Percentiles rank a stretch among this genome's conserved stretches.
phyloP scores from a whole-genome alignment of 2,797 vertebrate genomes.

The Pangasius djambal region DNA sequence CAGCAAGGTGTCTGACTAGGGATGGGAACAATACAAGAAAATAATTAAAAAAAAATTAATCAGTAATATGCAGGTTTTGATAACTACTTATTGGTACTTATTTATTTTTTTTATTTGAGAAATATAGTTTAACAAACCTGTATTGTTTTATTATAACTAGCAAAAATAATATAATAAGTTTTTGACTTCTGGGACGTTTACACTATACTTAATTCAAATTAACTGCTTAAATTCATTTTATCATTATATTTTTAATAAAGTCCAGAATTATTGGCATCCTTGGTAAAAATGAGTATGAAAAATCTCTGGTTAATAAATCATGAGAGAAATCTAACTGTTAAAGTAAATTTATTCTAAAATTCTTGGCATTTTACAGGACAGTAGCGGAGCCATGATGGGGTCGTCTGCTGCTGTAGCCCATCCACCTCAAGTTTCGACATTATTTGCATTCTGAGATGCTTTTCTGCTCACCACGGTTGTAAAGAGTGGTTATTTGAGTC shows the following conservation, averaged over 20 bases:
- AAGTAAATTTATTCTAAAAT: neutral
- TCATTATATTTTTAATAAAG: neutral
- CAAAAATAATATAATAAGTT: neutral
- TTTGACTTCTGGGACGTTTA: neutral
- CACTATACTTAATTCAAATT: neutral
- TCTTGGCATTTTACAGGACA: neutral
- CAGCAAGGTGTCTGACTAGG: neutral
- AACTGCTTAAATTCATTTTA: neutral
- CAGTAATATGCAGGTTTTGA: no score
- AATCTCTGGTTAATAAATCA: neutral
- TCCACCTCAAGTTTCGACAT: neutral
- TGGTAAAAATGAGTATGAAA: no score
- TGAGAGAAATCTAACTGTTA: neutral
- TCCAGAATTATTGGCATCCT: neutral
- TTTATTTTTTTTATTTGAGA: neutral
- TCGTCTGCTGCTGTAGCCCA: neutral
- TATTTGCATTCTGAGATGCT: neutral
- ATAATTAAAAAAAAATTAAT: no score
- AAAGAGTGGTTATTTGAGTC: neutral
- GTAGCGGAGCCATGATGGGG: neutral
- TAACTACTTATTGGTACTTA: no score
- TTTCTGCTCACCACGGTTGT: neutral
- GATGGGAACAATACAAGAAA: neutral
- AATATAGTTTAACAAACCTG: neutral
- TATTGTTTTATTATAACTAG: neutral